Conservation (phyloP, 1,140 invertebrate species). For the Neodiprion fabricii region DNA sequence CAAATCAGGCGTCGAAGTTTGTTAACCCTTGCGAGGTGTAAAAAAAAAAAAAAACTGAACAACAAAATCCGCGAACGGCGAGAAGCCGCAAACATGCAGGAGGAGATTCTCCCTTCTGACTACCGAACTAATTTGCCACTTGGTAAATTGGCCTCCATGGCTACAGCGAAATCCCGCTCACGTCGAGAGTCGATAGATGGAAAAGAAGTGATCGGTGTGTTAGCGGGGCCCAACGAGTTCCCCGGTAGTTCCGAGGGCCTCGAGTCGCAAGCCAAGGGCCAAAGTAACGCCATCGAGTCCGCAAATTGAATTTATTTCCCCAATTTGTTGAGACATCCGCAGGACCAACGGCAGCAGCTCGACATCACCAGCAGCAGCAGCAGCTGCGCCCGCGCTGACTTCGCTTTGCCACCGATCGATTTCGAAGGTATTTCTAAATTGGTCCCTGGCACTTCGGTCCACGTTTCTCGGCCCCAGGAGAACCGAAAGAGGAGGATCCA, state of each 20-base stretch:
- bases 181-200: background rate
- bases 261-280: background rate
- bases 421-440: conserved; percentile 53
- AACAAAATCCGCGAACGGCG: too few relatives aligned
- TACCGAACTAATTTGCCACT: background rate
- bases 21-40: background rate
- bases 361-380: conserved; percentile 4
- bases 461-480: conserved; percentile 24
- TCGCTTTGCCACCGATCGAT: conserved; percentile 30
- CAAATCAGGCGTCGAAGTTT: background rate
- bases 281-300: background rate
- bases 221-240: background rate
- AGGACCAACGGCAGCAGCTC: conserved; percentile 28
- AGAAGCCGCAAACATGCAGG: background rate
- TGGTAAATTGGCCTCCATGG: background rate
- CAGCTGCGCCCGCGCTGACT: conserved; percentile 35
- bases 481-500: background rate
- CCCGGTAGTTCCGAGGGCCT: background rate
- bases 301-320: conserved; percentile 51
- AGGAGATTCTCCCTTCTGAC: background rate
- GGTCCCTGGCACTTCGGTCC: conserved; percentile 36
- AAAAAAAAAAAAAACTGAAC: background rate
- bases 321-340: conserved; percentile 47
- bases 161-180: too few relatives aligned
- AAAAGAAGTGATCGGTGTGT: conserved; percentile 5